These are phyloP conservation scores for Gavialis gangeticus DNA, from an alignment of 2,113 vertebrate species.

Conservation along the genomic window DNA sequence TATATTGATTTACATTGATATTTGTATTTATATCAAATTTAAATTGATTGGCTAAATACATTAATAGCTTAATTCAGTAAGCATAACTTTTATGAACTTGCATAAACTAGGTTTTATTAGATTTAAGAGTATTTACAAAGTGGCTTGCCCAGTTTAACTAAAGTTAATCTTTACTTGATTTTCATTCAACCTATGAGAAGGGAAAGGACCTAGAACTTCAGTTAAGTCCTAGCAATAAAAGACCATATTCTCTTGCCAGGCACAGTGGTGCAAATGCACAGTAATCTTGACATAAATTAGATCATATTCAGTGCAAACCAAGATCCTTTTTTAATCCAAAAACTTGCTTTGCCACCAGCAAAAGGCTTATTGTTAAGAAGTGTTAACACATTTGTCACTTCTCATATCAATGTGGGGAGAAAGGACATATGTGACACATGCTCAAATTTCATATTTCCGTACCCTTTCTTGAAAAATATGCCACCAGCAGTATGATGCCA, in stretches of 20 bases:
- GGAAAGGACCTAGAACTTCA: slow-evolving; percentile 7
- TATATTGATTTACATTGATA: not conserved
- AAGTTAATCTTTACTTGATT: not conserved
- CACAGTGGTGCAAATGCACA: slow-evolving; percentile 38
- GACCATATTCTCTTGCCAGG: not conserved
- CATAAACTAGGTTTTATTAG: not conserved
- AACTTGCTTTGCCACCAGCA: slow-evolving; percentile 47
- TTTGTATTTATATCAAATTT: too few relatives aligned
- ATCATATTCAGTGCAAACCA: not conserved
- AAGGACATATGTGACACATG: slow-evolving; percentile 31
- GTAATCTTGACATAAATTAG: slow-evolving; percentile 24
- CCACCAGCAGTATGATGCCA: slow-evolving; percentile 46
- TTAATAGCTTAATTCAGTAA: not conserved
- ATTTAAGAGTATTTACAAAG: not conserved
- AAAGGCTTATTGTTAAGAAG: slow-evolving; percentile 60
- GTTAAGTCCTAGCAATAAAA: slow-evolving; percentile 23
- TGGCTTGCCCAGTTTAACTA: slow-evolving; percentile 2
- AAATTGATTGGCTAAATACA: too few relatives aligned
- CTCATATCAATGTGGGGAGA: slow-evolving; percentile 22
- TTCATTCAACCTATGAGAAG: not conserved
- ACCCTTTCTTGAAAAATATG: slow-evolving; percentile 55
- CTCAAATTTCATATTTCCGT: slow-evolving; percentile 39
- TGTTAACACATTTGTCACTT: slow-evolving; percentile 51
- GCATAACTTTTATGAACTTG: not conserved
- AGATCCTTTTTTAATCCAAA: slow-evolving; percentile 39